Conservation (phyloP, 2,797 vertebrate species). For the Falco berigora region DNA sequence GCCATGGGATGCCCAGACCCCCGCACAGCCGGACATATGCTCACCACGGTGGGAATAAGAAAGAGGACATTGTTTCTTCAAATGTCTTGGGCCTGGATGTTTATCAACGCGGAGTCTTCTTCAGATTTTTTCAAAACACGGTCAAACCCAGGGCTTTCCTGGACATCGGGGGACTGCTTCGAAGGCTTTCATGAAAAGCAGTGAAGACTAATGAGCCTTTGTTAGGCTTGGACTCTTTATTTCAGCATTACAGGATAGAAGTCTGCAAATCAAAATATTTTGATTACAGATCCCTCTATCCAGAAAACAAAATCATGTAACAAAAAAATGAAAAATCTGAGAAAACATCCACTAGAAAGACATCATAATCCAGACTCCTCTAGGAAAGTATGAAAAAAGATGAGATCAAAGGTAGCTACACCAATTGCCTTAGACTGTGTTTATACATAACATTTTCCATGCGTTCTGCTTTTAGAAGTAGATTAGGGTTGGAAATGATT, state of each 20-base stretch:
- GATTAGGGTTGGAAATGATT: background rate
- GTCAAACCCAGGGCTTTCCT: background rate
- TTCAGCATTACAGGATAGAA: background rate
- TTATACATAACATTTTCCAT: background rate
- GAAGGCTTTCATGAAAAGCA: background rate
- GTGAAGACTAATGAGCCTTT: background rate
- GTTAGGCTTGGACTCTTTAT: background rate
- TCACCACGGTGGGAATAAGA: background rate
- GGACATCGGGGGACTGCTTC: background rate
- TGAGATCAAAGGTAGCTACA: slow-evolving; percentile 11
- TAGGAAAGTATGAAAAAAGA: background rate
- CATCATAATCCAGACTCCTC: background rate
- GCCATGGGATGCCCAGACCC: slow-evolving; percentile 30
- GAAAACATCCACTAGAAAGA: background rate
- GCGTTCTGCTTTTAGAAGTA: background rate
- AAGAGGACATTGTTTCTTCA: slow-evolving; percentile 27
- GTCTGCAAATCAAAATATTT: background rate
- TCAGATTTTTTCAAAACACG: background rate
- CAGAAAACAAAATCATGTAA: background rate
- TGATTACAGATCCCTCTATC: background rate
- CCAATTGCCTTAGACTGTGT: background rate
- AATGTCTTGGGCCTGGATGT: background rate
- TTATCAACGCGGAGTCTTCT: background rate
- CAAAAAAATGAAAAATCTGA: background rate
- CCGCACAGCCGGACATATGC: accelerated